These are phyloP conservation scores for Myiagra hebetior DNA, from an alignment of 2,113 vertebrate genomes.

Conservation along the genomic window DNA sequence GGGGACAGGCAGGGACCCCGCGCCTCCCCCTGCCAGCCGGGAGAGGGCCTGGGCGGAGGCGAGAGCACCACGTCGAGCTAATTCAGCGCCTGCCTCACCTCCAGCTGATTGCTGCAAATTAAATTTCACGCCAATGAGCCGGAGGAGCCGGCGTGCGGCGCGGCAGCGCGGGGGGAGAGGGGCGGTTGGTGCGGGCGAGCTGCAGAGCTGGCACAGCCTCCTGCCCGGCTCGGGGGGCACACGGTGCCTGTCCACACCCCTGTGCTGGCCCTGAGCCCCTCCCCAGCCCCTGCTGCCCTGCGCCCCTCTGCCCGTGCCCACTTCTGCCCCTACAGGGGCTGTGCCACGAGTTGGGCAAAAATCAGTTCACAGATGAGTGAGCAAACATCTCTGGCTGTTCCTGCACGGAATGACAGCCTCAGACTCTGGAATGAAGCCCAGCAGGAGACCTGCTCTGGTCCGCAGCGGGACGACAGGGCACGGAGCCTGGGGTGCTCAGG, in stretches of 20 bases:
- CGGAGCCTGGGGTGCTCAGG: accelerated
- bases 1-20: neutral
- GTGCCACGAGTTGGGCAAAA: neutral
- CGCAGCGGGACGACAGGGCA: accelerated
- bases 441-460: neutral
- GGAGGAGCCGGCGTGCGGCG: neutral
- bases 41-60: neutral
- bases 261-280: neutral
- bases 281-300: too few relatives aligned
- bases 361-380: neutral
- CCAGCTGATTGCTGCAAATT: conserved; percentile 43
- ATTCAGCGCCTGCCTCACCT: conserved; percentile 18
- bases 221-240: neutral
- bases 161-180: neutral
- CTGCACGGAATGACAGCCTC: neutral
- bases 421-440: neutral
- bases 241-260: accelerated
- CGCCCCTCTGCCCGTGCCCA: neutral
- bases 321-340: neutral
- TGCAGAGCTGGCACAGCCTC: neutral
- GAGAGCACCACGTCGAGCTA: neutral
- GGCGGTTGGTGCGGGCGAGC: neutral
- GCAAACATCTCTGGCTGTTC: neutral
- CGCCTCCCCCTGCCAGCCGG: neutral
- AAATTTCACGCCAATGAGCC: conserved; percentile 33